Conservation (phyloP, 2,797 vertebrate genomes). For the Stomatorhinus walkeri region DNA sequence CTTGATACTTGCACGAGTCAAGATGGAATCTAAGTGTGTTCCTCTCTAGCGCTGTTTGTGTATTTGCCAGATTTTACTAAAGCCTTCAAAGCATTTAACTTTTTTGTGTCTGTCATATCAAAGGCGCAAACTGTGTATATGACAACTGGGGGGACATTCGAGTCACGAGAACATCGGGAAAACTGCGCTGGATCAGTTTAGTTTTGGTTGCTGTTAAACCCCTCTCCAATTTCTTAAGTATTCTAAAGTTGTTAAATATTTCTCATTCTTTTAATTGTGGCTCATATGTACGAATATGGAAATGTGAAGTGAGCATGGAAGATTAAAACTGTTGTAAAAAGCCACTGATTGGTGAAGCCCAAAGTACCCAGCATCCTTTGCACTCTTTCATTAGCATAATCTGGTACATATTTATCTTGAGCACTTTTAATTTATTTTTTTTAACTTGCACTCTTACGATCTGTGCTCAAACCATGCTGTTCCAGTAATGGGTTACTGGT, state of each 20-base stretch:
- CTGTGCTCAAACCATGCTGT: background rate
- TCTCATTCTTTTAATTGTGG: slow-evolving; percentile 12
- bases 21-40: slow-evolving; percentile 48
- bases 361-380: slow-evolving; percentile 1
- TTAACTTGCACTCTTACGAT: background rate
- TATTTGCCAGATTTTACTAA: slow-evolving; percentile 32
- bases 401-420: slow-evolving; percentile 6
- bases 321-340: slow-evolving; percentile 10
- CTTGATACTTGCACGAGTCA: slow-evolving; percentile 44
- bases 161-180: background rate
- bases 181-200: background rate
- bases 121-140: background rate
- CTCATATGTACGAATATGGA: background rate
- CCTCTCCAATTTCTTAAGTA: background rate
- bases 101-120: slow-evolving; percentile 12
- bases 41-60: slow-evolving; percentile 71
- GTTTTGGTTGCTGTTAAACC: background rate
- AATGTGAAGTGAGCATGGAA: slow-evolving; percentile 5
- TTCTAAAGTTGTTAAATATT: background rate
- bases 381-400: slow-evolving; percentile 6
- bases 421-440: slow-evolving; percentile 30
- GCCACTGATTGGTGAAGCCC: slow-evolving; percentile 6
- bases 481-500: background rate
- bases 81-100: slow-evolving; percentile 17
- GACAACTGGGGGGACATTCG: background rate